phyloP scores from a whole-genome alignment of 2,797 vertebrate genomes.

The Acrossocheilus fasciatus region DNA sequence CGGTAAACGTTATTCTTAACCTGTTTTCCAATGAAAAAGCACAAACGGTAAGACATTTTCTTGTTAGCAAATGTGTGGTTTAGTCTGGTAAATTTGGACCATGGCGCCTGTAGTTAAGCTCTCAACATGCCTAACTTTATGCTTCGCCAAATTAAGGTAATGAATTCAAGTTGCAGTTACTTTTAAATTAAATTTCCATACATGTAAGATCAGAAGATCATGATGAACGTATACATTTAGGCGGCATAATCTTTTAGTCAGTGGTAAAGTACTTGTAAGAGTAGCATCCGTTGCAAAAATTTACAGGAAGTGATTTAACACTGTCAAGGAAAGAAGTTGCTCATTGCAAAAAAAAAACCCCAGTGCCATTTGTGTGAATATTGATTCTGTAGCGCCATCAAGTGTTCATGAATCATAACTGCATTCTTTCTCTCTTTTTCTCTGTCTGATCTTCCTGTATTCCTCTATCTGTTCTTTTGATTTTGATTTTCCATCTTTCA shows the following conservation, averaged over 20 bases:
- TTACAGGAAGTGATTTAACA: background rate
- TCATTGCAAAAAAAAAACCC: background rate
- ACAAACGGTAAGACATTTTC: conserved; percentile 49
- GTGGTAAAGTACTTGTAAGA: background rate
- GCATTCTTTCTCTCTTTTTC: background rate
- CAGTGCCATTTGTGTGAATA: background rate
- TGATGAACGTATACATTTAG: background rate
- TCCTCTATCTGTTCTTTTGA: background rate
- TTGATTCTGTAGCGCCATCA: conserved; percentile 18
- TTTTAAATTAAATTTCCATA: too few relatives aligned
- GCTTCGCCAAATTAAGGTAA: background rate
- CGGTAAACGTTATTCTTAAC: conserved; percentile 4
- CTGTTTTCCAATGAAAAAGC: conserved; percentile 57
- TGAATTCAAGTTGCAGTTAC: background rate
- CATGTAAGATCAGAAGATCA: background rate
- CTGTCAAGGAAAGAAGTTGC: background rate
- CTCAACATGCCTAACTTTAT: background rate
- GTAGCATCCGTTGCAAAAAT: background rate
- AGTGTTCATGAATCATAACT: conserved; percentile 17
- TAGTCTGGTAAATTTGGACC: background rate
- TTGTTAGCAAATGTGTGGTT: background rate
- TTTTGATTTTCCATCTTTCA: background rate
- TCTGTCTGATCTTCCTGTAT: background rate
- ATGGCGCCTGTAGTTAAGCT: background rate
- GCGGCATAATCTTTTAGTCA: background rate